These are phyloP conservation scores for Invenusta paracnida DNA, from an alignment of 2,888 invertebrate genomes.

Conservation along the genomic window DNA sequence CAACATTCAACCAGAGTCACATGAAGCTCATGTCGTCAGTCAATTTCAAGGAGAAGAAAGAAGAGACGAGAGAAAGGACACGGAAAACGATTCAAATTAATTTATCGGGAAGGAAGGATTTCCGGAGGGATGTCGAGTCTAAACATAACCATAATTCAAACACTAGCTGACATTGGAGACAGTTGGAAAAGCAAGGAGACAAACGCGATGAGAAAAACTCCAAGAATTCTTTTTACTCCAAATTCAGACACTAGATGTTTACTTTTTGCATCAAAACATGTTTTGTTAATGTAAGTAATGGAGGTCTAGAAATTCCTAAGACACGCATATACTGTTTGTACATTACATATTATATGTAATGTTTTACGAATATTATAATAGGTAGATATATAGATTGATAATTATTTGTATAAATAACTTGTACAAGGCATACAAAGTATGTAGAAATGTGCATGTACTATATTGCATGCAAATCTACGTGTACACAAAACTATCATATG, in stretches of 20 bases:
- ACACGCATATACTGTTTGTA: too few relatives aligned
- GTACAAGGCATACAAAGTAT: too few relatives aligned
- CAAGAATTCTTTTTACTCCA: too few relatives aligned
- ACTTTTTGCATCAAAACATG: background rate
- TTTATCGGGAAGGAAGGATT: slow-evolving; percentile 8
- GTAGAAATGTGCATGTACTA: too few relatives aligned
- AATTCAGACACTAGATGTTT: background rate
- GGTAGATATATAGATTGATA: too few relatives aligned
- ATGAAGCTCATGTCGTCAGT: background rate
- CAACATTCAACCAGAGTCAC: background rate
- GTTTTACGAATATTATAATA: too few relatives aligned
- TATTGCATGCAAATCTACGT: too few relatives aligned
- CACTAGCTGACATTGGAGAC: background rate
- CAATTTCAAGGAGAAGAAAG: background rate
- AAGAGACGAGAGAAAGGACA: background rate
- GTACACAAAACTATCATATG: too few relatives aligned
- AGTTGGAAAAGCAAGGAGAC: background rate
- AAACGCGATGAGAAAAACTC: background rate
- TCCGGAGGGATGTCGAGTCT: background rate
- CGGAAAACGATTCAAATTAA: slow-evolving; percentile 2
- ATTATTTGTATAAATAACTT: too few relatives aligned
- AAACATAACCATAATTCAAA: slow-evolving; percentile 1
- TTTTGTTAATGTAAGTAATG: too few relatives aligned
- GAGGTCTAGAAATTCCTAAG: too few relatives aligned
- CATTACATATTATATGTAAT: too few relatives aligned